These are phyloP conservation scores for Himalopsyche tibetana DNA, from an alignment of 2,888 invertebrate genomes.

Conservation along the genomic window DNA sequence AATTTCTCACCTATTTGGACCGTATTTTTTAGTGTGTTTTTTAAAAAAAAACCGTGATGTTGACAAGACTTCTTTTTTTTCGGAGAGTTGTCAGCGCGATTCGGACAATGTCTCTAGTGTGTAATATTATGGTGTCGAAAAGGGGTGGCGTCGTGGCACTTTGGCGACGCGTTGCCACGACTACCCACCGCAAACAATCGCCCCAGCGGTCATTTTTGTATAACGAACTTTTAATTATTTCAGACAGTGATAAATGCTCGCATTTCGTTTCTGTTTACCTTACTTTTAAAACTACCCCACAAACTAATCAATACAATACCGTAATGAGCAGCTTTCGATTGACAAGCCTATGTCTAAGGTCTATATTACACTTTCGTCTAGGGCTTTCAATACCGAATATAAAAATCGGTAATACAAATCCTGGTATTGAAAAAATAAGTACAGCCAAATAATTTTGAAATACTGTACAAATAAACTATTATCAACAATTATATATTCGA, in stretches of 20 bases:
- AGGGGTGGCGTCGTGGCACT: slow-evolving; percentile 18
- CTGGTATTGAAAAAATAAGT: too few species aligned
- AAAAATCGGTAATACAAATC: too few species aligned
- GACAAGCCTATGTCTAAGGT: neutral
- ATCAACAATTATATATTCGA: too few species aligned
- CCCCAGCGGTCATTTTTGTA: slow-evolving; percentile 47
- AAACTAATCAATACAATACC: slow-evolving; percentile 11
- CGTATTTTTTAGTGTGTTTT: too few species aligned
- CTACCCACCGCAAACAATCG: slow-evolving; percentile 58
- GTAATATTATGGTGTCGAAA: slow-evolving; percentile 26
- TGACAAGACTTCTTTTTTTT: too few species aligned
- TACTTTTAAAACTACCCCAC: neutral
- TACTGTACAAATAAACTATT: too few species aligned
- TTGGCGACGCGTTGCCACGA: slow-evolving; percentile 47
- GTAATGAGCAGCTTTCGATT: neutral
- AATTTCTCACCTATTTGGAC: too few species aligned
- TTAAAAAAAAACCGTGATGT: too few species aligned
- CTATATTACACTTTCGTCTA: too few species aligned
- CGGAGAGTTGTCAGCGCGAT: neutral
- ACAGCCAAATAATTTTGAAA: too few species aligned
- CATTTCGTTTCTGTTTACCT: slow-evolving; percentile 21
- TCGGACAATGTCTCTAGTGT: neutral
- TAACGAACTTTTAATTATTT: slow-evolving; percentile 34
- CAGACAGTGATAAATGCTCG: slow-evolving; percentile 18
- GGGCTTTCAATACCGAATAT: too few species aligned